Conservation (phyloP, 1,140 invertebrate genomes). For the Scylla paramamosain region DNA sequence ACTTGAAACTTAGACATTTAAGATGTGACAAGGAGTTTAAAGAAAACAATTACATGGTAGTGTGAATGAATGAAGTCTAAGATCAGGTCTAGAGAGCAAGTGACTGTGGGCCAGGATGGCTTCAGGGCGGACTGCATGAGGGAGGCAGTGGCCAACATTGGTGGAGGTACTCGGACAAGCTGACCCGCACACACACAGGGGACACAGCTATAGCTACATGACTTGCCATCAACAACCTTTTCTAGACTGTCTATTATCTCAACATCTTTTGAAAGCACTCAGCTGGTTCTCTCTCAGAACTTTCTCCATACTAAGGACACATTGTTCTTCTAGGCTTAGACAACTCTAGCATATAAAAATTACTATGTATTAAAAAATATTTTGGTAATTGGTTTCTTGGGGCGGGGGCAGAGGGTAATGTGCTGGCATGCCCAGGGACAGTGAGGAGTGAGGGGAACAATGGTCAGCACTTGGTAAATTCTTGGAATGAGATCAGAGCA, state of each 20-base stretch:
- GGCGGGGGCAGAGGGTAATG: background rate
- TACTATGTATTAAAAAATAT: background rate
- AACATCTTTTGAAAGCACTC: constrained; percentile 14
- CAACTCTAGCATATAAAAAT: constrained; percentile 39
- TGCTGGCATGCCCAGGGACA: background rate
- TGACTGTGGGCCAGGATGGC: background rate
- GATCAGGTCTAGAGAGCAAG: background rate
- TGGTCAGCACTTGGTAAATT: constrained; percentile 3
- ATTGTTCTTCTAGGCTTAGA: background rate
- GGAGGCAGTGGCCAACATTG: background rate
- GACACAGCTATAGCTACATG: constrained; percentile 54
- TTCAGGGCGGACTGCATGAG: background rate
- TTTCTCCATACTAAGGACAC: constrained; percentile 16
- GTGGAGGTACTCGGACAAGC: constrained; percentile 56
- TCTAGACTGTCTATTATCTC: constrained; percentile 33
- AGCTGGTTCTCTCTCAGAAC: background rate
- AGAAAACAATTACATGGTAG: background rate
- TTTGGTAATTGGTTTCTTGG: background rate
- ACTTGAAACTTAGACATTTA: background rate
- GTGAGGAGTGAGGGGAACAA: constrained; percentile 29
- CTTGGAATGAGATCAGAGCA: constrained; percentile 47
- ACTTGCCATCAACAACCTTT: constrained; percentile 51
- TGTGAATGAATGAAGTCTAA: background rate
- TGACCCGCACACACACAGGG: constrained; percentile 34
- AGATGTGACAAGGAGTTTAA: background rate